A percentile compares a stretch with the other conserved stretches of the same genome.
These are phyloP conservation scores for Cololabis saira DNA, from an alignment of 2,113 vertebrate genomes.

Conservation along the genomic window DNA sequence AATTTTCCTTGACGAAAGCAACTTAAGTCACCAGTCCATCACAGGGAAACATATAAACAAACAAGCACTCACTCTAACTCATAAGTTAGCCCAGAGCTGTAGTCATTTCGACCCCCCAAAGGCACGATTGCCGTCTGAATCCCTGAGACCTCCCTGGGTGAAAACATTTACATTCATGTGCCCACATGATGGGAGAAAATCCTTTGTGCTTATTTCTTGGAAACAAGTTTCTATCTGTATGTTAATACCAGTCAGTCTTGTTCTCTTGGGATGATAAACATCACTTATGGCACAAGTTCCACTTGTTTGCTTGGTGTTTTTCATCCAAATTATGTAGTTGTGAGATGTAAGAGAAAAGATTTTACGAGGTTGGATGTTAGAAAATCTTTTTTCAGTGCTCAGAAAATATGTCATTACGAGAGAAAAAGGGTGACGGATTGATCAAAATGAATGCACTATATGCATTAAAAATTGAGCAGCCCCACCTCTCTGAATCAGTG, in stretches of 20 bases:
- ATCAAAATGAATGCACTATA: slow-evolving; percentile 1
- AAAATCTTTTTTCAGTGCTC: background rate
- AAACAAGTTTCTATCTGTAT: slow-evolving; percentile 7
- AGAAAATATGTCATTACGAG: background rate
- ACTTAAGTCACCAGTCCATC: background rate
- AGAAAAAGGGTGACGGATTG: slow-evolving; percentile 12
- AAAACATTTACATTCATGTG: slow-evolving; percentile 40
- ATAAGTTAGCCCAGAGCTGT: slow-evolving; percentile 18
- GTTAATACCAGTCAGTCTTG: background rate
- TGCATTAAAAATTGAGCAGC: slow-evolving; percentile 3
- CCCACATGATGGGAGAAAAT: slow-evolving; percentile 40
- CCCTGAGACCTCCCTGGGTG: slow-evolving; percentile 25
- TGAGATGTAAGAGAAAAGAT: background rate
- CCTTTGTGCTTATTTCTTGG: background rate
- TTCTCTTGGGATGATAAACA: background rate
- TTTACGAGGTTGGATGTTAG: background rate
- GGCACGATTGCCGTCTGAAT: slow-evolving; percentile 23
- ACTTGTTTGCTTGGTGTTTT: slow-evolving; percentile 25
- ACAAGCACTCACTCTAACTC: too few species aligned
- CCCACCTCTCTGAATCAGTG: slow-evolving; percentile 19
- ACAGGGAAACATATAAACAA: background rate
- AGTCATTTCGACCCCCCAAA: slow-evolving; percentile 22
- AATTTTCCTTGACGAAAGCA: too few species aligned
- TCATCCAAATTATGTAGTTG: background rate
- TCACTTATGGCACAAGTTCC: slow-evolving; percentile 8